These are phyloP conservation scores for Xenopus petersii DNA, from an alignment of 2,797 vertebrate genomes.

Conservation along the genomic window DNA sequence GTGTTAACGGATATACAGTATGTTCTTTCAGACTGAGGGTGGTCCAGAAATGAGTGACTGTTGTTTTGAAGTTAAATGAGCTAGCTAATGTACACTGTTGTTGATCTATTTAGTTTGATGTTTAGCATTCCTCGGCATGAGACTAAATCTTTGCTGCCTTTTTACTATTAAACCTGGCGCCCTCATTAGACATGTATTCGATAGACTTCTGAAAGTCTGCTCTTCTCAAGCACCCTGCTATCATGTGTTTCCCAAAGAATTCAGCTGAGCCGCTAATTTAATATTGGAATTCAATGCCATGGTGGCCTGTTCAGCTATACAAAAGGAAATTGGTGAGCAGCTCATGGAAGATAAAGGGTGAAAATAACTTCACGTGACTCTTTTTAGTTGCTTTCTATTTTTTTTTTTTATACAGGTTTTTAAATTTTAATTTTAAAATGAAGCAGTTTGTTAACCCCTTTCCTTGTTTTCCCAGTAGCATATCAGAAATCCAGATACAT, in stretches of 20 bases:
- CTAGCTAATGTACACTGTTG: slow-evolving; percentile 71
- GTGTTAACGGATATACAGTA: slow-evolving; percentile 58
- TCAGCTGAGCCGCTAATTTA: slow-evolving; percentile 26
- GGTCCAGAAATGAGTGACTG: slow-evolving; percentile 72
- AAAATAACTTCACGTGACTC: too few relatives aligned
- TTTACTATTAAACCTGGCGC: slow-evolving; percentile 69
- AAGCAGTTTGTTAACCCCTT: too few relatives aligned
- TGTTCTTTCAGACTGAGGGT: slow-evolving; percentile 68
- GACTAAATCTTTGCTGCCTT: slow-evolving; percentile 71
- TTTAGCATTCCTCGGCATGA: slow-evolving; percentile 72
- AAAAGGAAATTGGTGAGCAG: slow-evolving; percentile 29
- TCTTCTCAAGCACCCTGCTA: slow-evolving; percentile 38
- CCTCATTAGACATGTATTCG: slow-evolving; percentile 62
- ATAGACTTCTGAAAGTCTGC: slow-evolving; percentile 58
- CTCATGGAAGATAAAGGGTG: background rate
- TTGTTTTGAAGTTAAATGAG: slow-evolving; percentile 71
- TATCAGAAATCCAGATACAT: too few relatives aligned
- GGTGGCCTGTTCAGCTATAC: slow-evolving; percentile 22
- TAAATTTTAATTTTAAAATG: too few relatives aligned
- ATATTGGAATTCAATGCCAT: slow-evolving; percentile 35
- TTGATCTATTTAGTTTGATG: slow-evolving; percentile 67
- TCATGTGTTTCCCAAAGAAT: slow-evolving; percentile 17
- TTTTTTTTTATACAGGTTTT: too few relatives aligned
- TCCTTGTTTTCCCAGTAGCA: too few relatives aligned
- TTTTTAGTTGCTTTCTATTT: too few relatives aligned